Conservation (phyloP, 2,113 vertebrate species). For the Ageneiosus marmoratus region DNA sequence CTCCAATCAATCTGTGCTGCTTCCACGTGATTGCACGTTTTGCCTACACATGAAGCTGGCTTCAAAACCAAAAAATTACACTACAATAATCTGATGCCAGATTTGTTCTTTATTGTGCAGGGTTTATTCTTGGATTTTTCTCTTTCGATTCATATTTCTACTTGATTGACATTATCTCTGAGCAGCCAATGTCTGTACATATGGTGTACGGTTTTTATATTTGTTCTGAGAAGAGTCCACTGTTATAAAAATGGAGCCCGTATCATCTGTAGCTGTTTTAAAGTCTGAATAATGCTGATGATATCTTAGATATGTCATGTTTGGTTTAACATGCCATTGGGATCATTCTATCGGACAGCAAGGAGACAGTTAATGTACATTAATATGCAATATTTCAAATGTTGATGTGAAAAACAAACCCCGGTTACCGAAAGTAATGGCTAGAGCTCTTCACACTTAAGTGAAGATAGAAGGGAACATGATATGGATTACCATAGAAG, state of each 20-base stretch:
- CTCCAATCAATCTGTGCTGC: not conserved
- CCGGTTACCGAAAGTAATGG: not conserved
- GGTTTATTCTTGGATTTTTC: not conserved
- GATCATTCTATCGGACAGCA: not conserved
- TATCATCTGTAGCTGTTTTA: not conserved
- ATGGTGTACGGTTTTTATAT: not conserved
- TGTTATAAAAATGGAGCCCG: not conserved
- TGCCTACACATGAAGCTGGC: not conserved
- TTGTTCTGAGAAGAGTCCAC: not conserved
- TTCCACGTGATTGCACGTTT: not conserved
- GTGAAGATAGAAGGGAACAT: not conserved
- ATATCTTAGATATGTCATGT: not conserved
- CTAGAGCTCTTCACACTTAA: slow-evolving; percentile 1
- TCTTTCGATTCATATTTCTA: not conserved
- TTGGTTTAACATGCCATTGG: not conserved
- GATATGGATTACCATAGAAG: not conserved
- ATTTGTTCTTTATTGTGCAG: not conserved
- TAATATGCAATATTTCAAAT: too few relatives aligned
- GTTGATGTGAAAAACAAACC: too few relatives aligned
- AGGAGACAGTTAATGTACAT: not conserved
- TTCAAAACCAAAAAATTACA: not conserved
- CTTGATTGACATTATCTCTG: not conserved
- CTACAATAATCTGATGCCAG: not conserved
- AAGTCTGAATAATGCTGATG: not conserved
- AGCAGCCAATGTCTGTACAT: not conserved